Evolutionary conservation across 1,140 invertebrate species (phyloP), one percentile per base, ranked within the genome.

Genomic region (Laodelphax striatellus): DNA sequence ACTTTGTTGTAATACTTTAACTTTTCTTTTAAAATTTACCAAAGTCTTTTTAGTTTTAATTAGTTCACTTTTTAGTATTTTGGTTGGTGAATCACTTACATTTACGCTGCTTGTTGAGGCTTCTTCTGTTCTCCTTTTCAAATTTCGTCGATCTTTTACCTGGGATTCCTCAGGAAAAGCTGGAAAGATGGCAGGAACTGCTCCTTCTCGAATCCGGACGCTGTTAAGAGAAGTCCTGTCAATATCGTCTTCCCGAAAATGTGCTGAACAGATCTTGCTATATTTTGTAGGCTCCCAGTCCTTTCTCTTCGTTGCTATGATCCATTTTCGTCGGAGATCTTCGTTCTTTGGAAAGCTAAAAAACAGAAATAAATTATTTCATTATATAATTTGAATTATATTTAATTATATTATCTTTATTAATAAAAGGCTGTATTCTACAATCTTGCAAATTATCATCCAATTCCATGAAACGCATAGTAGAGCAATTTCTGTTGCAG

Each of bases 231-330:
- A 55, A 46, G 61, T 44, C 17, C 56, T 58, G 55, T 62, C 57
- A 44, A 62, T 62, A 43, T 62, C 61, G 24, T 14, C 57, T 64
- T 64, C 56, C 22, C 53, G 16, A 53, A 64, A 64, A 54, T 65
- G 61, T 5, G 21, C n/a, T 19, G 57, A 52, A 60, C 58, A 64
- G 4, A 63, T 21, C 24, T 38, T n/a, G 19, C 54, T 58, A 21
- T 50, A 17, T n/a, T 31, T 52, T 0, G 52, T 57, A 14, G 58
- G 61, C 34, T 17, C 38, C 57, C 62, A 64, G 22, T 53, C 53
- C 31, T 64, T 50, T 28, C 61, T 55, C 17, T 34, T 38, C 11
- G 63, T 46, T 16, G 63, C 58, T 28, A 43, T 50, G 19, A 56
- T 57, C 63, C 63, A 63, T 54, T 50, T 38, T 14, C 41, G 46